phyloP scores from a whole-genome alignment of 2,113 vertebrate genomes.

The Ibidorhyncha struthersii region DNA sequence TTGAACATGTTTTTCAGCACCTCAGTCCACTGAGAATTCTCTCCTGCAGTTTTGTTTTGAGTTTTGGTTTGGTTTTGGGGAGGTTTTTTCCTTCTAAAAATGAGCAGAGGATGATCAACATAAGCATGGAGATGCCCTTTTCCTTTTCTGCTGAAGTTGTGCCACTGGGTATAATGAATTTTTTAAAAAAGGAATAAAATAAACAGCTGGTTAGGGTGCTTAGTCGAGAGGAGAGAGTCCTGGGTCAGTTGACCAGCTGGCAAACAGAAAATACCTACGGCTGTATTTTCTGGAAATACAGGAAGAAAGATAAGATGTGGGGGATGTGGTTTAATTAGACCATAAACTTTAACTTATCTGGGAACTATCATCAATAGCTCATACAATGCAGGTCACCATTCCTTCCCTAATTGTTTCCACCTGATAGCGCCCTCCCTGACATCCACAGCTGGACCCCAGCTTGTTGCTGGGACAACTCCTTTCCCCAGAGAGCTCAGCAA shows the following conservation, averaged over 20 bases:
- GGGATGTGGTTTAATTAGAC: slow-evolving; percentile 51
- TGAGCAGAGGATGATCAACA: neutral
- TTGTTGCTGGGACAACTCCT: neutral
- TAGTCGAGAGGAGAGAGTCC: neutral
- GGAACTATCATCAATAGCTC: slow-evolving; percentile 64
- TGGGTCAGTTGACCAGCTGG: slow-evolving; percentile 39
- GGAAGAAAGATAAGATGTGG: slow-evolving; percentile 56
- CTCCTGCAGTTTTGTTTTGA: neutral
- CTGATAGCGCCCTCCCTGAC: slow-evolving; percentile 17
- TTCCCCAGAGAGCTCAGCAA: neutral
- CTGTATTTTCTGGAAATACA: slow-evolving; percentile 35
- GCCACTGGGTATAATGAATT: neutral
- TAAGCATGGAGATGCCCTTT: neutral
- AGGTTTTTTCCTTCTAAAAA: neutral
- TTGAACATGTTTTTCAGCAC: neutral
- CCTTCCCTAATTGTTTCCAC: slow-evolving; percentile 60
- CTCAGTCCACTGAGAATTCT: neutral
- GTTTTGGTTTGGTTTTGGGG: neutral
- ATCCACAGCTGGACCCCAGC: slow-evolving; percentile 58
- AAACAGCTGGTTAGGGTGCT: neutral
- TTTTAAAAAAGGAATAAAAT: neutral
- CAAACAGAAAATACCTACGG: neutral
- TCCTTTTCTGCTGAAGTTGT: neutral
- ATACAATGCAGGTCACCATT: slow-evolving; percentile 28
- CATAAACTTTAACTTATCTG: slow-evolving; percentile 60